Base-by-base conservation (phyloP, 2,797 vertebrate genomes). In the Lepus townsendii region DNA sequence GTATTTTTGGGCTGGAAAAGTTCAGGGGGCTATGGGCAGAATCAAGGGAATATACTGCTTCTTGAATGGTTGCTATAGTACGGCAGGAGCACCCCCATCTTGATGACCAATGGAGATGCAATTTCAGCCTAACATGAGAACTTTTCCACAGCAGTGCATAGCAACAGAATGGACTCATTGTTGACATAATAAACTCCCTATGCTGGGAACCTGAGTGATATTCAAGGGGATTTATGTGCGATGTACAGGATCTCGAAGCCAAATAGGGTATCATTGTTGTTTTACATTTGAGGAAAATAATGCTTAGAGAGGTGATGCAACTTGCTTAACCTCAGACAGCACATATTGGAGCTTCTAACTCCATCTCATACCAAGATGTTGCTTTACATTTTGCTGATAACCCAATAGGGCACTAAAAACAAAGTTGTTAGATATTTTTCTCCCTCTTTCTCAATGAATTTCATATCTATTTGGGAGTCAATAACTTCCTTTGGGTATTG, bases 271-370 rank as follows among this genome's bases (percentile, higher is more conserved):
- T 42, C 50, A 9, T 12, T 52, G 5, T 30, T 60, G 57, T 60
- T 79, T 92, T 71, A 66, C 57, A 42, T 60, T 50, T 83, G 57
- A 76, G 38, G 26, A 79, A 89, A 73, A 76, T 60, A 54, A 71
- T 35, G 78, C 10, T 88, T 35, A 62, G 88, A 85, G 52, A 80
- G 32, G 3, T 19, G 12, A 80, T 63, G 22, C 30, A n/a, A 47
- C 14, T 71, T 85, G 27, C 30, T 26, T 83, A 9, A 30, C 11
- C 30, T 47, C 73, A 91, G 26, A 72, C 30, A 65, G 68, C 54
- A 42, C 24, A 47, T 6, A 60, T 63, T 6, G 30, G 38, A 12
- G 27, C 50, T 72, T 22, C 42, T 54, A 69, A 68, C 35, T 75
- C 35, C 24, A 47, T 30, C n/a, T 35, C 17, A 62, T 66, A 26